Base-by-base conservation (phyloP, 2,888 invertebrate species). In the Dynastes grantii region DNA sequence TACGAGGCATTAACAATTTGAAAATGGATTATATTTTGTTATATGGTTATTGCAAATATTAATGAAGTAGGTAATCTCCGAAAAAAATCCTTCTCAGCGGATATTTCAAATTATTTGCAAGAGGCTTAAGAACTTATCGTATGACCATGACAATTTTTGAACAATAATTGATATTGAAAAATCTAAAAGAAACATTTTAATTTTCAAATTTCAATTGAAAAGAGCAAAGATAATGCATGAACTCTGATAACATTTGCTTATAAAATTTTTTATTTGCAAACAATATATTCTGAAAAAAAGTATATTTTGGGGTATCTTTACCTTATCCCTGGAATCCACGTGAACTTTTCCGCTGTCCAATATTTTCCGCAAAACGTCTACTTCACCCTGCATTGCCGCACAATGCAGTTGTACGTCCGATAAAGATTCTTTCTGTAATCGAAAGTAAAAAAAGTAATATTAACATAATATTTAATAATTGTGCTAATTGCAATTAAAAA, bases 311-410 rank as follows among this genome's bases (percentile, higher is more conserved):
- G 6, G 6, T 6, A 37, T 37, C 85, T 90, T 90, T 88, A 97
- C 98, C 93, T 97, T 94, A 89, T 98, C 98, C 87, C 94, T 94
- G 85, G 97, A 97, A 90, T 98, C 98, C 70, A 97, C 97, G 90
- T 98, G 97, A 76, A 98, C 97, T 87, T 96, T 95, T 81, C 97
- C 98, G 51, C 96, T 97, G 89, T 97, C 97, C 81, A 98, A 91
- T 78, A 97, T 93, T 85, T 93, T 92, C 82, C 92, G 92, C 82
- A 98, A 90, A 81, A 93, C 91, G 77, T 93, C 92, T 82, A 94
- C 91, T 89, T 98, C 96, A 2, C 98, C 98, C 79, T 95, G 92
- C 82, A 97, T 91, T 29, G 98, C 96, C 68, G 97, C 96, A 88
- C 96, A 90, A 90, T 98, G 98, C 86, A 98, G 92, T 90, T 97